Evolutionary conservation across 2,797 vertebrate species (phyloP).

Genomic region (Prionace glauca): DNA sequence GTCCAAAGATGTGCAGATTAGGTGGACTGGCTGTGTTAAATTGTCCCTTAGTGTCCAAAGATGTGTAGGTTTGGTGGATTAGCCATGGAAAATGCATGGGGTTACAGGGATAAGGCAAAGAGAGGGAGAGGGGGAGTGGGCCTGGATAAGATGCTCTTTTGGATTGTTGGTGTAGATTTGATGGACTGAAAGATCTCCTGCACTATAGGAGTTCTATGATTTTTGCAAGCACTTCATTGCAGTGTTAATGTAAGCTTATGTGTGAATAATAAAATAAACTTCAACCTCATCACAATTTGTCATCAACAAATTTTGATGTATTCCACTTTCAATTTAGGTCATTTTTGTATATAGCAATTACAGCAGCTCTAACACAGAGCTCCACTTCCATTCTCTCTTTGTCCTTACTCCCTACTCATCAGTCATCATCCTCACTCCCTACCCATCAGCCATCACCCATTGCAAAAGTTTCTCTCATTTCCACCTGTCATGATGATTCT

Average conservation of each 20-base stretch:
- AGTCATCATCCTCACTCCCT: background rate
- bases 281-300: background rate
- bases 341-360: background rate
- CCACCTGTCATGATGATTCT: background rate
- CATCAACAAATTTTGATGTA: background rate
- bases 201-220: background rate
- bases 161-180: too few relatives aligned
- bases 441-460: background rate
- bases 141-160: too few relatives aligned
- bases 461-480: background rate
- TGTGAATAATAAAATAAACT: too few relatives aligned
- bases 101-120: too few relatives aligned
- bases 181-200: too few relatives aligned
- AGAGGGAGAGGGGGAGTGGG: too few relatives aligned
- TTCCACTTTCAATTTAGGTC: background rate
- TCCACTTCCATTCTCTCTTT: background rate
- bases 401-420: background rate
- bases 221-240: background rate
- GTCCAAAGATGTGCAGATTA: too few relatives aligned
- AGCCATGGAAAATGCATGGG: too few relatives aligned
- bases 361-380: background rate
- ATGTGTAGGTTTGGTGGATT: too few relatives aligned
- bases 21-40: too few relatives aligned
- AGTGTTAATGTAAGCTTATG: too few relatives aligned
- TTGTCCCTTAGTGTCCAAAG: too few relatives aligned